Evolutionary conservation across 1,140 invertebrate species (phyloP).

Genomic region (Neodiprion virginianus): DNA sequence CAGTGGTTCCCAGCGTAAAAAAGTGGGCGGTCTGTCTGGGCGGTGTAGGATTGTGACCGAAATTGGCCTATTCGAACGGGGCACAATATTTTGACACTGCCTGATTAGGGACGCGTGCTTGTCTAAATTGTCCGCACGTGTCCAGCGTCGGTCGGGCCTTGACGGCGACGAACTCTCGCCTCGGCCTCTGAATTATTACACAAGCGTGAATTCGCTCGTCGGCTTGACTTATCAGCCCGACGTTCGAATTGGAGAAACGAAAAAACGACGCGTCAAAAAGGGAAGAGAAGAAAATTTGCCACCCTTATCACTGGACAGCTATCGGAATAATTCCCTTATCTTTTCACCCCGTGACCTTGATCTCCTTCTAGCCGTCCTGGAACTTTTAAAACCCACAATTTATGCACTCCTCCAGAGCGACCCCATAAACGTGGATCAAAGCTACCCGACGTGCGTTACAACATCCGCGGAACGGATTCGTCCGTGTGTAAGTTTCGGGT

Average conservation of each 20-base stretch:
- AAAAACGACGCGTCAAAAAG: conserved; percentile 1
- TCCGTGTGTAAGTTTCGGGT: not conserved
- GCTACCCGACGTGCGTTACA: not conserved
- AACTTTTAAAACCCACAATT: not conserved
- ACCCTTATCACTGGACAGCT: conserved; percentile 5
- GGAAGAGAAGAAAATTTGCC: conserved; percentile 6
- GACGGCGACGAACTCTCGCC: not conserved
- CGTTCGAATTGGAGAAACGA: conserved; percentile 22
- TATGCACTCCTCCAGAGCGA: not conserved
- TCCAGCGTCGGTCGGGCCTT: not conserved
- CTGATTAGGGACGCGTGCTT: conserved; percentile 6
- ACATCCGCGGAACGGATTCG: not conserved
- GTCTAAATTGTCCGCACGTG: not conserved
- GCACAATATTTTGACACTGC: conserved; percentile 5
- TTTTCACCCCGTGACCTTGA: not conserved
- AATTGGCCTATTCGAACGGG: conserved; percentile 2
- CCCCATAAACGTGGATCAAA: not conserved
- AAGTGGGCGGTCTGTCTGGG: not conserved
- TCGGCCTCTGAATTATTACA: conserved; percentile 11
- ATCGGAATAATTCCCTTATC: not conserved
- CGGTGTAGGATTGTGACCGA: conserved; percentile 1
- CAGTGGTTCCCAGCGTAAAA: not conserved
- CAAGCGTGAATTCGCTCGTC: not conserved
- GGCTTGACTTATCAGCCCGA: conserved; percentile 27
- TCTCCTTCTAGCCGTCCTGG: not conserved